Evolutionary conservation across 2,888 invertebrate species (phyloP).

Genomic region (Acanthosepion lycidas): DNA sequence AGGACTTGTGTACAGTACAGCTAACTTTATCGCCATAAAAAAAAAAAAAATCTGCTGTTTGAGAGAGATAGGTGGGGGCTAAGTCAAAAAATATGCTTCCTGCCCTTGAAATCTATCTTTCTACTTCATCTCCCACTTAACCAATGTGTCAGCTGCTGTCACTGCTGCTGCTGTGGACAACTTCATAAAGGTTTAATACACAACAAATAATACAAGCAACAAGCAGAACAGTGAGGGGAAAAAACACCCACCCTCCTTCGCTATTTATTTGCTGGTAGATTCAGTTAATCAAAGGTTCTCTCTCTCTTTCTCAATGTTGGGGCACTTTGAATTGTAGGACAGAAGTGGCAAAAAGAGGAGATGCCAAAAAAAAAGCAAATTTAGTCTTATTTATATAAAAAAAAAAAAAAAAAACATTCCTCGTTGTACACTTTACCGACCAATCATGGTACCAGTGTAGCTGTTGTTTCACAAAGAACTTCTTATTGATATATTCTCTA

Average conservation of each 20-base stretch:
- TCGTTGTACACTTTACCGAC: not conserved
- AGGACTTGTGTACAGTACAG: not conserved
- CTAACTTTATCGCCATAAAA: not conserved
- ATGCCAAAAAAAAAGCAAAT: not conserved
- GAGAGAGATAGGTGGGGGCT: not conserved
- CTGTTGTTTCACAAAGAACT: not conserved
- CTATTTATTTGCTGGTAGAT: not conserved
- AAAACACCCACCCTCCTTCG: not conserved
- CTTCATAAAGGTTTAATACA: not conserved
- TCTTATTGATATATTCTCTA: too few species aligned
- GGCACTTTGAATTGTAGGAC: conserved; percentile 3
- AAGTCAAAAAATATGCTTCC: conserved; percentile 37
- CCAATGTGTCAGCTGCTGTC: conserved; percentile 34
- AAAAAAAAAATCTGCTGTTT: not conserved
- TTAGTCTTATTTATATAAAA: not conserved
- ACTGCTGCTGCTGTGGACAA: conserved; percentile 43
- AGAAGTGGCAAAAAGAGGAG: not conserved
- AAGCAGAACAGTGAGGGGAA: not conserved
- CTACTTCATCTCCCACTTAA: conserved; percentile 20
- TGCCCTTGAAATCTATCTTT: conserved; percentile 44
- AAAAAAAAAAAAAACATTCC: not conserved
- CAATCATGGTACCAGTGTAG: not conserved
- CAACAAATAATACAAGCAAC: conserved; percentile 22
- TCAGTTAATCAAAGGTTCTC: not conserved
- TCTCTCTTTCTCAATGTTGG: not conserved